Evolutionary conservation across 2,888 invertebrate genomes (phyloP), one percentile per base, ranked within the genome.

Genomic region (Poecilus cupreus): DNA sequence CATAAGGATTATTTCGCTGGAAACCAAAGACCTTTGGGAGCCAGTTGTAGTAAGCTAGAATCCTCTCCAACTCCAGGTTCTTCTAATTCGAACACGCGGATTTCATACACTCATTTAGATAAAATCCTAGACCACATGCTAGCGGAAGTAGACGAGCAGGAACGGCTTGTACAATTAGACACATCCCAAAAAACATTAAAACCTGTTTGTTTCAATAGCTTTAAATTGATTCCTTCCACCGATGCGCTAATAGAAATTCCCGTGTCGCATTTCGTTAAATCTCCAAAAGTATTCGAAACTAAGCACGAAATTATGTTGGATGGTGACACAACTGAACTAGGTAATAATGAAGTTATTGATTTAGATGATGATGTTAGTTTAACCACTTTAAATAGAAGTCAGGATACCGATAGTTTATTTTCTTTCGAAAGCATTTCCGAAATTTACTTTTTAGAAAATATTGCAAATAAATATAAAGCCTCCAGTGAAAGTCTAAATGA

Each of bases 211-310:
- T 83, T 88, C 4, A 89, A 88, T 77, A 88, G 86, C 6, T 84
- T 89, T 64, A 88, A 88, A 83, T 82, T 89, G 16, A 80, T 86
- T 3, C 89, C 89, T 2, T 87, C 88, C 16, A 86, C 87, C 0
- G 88, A 89, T 81, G 89, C 89, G 60, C 51, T 89, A 1, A 87
- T 89, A 26, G 89, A 89, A 85, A 87, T 89, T 37, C 89, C 89
- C 0, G 87, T 39, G 74, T 64, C 51, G 11, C 57, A n/a, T 26
- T 54, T 20, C 10, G 13, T 18, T 32, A 82, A 82, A 11, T 83
- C 83, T 72, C 88, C 87, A 0, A 87, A 87, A 84, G 82, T 85
- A 2, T 89, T 87, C 79, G 86, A 88, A 83, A 87, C 87, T 24
- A 87, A 85, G 3, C 88, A 87, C 51, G 86, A 88, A 83, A 87